Base-by-base conservation (phyloP, 2,888 invertebrate species). In the Hydropsyche betteni region DNA sequence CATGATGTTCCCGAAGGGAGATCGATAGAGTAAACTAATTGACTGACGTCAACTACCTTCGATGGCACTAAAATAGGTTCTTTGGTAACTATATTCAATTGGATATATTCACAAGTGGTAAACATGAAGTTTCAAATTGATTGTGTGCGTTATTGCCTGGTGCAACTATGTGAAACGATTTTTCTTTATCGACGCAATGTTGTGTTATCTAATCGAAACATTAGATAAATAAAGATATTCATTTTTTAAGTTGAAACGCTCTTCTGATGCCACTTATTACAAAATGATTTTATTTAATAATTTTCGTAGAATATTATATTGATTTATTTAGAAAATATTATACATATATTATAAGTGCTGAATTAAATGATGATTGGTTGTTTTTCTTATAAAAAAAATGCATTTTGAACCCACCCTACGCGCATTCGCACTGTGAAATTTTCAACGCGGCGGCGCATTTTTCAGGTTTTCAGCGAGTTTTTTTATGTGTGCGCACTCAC, bases 391-490 rank as follows among this genome's bases (percentile, higher is more conserved):
- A 44, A 44, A 44, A 44, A 44, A 44, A 44, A 44, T 44, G 44
- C 44, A 44, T 10, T 44, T 44, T 10, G 44, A 8, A 6, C 44
- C 10, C 44, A 52, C 38, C 64, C 8, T 53, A 36, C 68, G 44
- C 64, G 24, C 74, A 55, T 68, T 68, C 51, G 55, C 55, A 12
- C 38, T 34, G 24, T 34, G 34, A 64, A 24, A 33, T n/a, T 34
- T 64, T 52, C 72, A 58, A 38, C 34, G 77, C 77, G 77, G 33
- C 74, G 77, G 77, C 75, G 77, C 75, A 75, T 77, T 77, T 76
- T 77, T 77, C 71, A 58, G 73, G 53, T 69, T 58, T 72, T 61
- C 58, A 72, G 68, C 69, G 16, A 69, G 10, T 69, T 77, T 77
- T 75, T 77, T 75, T 74, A 34, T 68, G 68, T 69, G 44, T 69